phyloP scores from a whole-genome alignment of 1,140 invertebrate genomes.

The Carcinoscorpius rotundicauda region DNA sequence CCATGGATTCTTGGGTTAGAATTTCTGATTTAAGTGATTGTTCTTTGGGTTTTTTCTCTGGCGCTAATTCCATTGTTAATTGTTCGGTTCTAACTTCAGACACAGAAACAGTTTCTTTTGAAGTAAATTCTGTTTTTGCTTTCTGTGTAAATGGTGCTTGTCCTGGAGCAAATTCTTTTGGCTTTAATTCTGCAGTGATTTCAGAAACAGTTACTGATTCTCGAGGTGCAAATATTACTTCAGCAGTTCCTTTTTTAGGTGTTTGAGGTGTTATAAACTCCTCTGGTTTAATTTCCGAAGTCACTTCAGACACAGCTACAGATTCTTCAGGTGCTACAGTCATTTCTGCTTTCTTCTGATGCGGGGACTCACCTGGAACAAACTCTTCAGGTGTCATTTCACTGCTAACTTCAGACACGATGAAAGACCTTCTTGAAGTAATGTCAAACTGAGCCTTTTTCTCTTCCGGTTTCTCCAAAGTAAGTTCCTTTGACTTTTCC shows the following conservation, averaged over 20 bases:
- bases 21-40: slow-evolving; percentile 47
- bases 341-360: slow-evolving; percentile 16
- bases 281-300: slow-evolving; percentile 6
- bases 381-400: slow-evolving; percentile 16
- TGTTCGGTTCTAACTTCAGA: slow-evolving; percentile 14
- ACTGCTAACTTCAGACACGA: slow-evolving; percentile 15
- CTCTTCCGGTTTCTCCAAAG: slow-evolving; percentile 7
- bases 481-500: slow-evolving; percentile 11
- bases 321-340: slow-evolving; percentile 14
- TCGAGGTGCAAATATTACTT: slow-evolving; percentile 9
- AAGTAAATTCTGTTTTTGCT: slow-evolving; percentile 8
- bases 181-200: slow-evolving; percentile 13
- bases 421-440: slow-evolving; percentile 11
- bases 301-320: slow-evolving; percentile 18
- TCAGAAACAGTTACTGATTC: slow-evolving; percentile 18
- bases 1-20: slow-evolving; percentile 18
- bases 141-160: slow-evolving; percentile 10
- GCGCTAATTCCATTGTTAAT: slow-evolving; percentile 5
- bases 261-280: slow-evolving; percentile 12
- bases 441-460: slow-evolving; percentile 17
- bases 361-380: slow-evolving; percentile 7
- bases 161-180: slow-evolving; percentile 12
- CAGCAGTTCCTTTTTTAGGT: slow-evolving; percentile 12
- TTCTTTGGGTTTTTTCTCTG: slow-evolving; percentile 7
- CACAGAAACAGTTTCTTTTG: slow-evolving; percentile 14